Evolutionary conservation across 2,113 vertebrate species (phyloP).

Genomic region (Carassius carassius): DNA sequence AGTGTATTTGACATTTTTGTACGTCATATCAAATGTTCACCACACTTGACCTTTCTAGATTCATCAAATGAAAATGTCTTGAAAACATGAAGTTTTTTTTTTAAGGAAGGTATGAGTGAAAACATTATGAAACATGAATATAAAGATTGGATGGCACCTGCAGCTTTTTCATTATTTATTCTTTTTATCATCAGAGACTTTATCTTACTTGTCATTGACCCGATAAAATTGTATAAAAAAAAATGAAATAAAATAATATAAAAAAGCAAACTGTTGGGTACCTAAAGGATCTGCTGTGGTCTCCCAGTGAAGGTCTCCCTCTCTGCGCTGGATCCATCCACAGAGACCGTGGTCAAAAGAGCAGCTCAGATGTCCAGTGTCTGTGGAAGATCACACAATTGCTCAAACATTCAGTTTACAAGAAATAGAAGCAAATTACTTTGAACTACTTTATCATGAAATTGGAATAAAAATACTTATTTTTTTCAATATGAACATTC

Average conservation of each 20-base stretch:
- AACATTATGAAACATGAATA: too few relatives aligned
- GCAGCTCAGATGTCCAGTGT: conserved; percentile 85
- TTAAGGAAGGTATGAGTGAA: too few relatives aligned
- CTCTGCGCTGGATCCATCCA: conserved; percentile 87
- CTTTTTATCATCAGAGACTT: background rate
- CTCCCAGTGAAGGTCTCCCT: conserved; percentile 89
- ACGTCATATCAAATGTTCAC: background rate
- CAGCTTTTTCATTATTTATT: too few relatives aligned
- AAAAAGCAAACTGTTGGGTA: background rate
- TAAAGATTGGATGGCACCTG: too few relatives aligned
- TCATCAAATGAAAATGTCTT: too few relatives aligned
- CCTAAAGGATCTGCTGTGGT: conserved; percentile 80
- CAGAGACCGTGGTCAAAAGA: conserved; percentile 92
- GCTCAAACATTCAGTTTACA: background rate
- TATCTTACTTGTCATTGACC: background rate
- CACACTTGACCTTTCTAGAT: too few relatives aligned
- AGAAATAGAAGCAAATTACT: background rate
- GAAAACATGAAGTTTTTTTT: too few relatives aligned
- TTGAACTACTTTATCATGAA: background rate
- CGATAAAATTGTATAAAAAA: background rate
- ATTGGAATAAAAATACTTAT: background rate
- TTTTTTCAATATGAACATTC: too few relatives aligned
- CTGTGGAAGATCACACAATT: conserved; percentile 65
- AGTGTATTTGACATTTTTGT: background rate
- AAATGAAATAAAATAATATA: background rate